Base-by-base conservation (phyloP, 2,113 vertebrate genomes). In the Meriones unguiculatus region DNA sequence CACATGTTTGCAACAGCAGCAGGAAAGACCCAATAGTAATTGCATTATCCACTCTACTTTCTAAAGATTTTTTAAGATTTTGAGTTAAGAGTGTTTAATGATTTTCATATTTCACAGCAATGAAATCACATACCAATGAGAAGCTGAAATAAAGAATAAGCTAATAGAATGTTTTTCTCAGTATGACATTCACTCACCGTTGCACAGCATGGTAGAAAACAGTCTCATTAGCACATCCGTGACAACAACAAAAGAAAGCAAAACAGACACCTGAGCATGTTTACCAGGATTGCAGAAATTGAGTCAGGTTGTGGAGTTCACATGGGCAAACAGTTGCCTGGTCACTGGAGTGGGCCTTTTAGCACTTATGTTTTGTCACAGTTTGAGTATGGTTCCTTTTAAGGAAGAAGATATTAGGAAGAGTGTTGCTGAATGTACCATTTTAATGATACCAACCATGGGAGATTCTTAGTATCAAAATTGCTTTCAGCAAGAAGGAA, bases 11-110 rank as follows among this genome's bases (percentile, higher is more conserved):
- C 72, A 62, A 69, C 3, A 6, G 5, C 25, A 70, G 11, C 7
- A 62, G 5, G 7, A 25, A 65, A 18, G 2, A 67, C 1, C 2
- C n/a, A 12, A 1, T 1, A 62, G 38, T 9, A 70, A 30, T 38
- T 57, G 69, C 35, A 59, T 62, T 62, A 67, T 10, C 2, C 1
- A 77, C 0, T 3, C 0, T 25, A 85, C 6, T 64, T 54, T 50
- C 24, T 7, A 46, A 69, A 1, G 32, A 46, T 28, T 30, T 59
- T 3, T 59, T 86, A 1, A 69, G 2, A 30, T 59, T 2, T 59
- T 46, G 8, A 69, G 50, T 24, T 67, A 28, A 20, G 22, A 50
- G 0, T 57, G 4, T 28, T 77, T 80, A 59, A 15, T 28, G 3
- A n/a, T 7, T 5, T 70, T 77, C 32, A 77, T 62, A 65, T 20